Evolutionary conservation across 2,888 invertebrate genomes (phyloP), one percentile per base, ranked within the genome.

Genomic region (Calliphora vomitoria): DNA sequence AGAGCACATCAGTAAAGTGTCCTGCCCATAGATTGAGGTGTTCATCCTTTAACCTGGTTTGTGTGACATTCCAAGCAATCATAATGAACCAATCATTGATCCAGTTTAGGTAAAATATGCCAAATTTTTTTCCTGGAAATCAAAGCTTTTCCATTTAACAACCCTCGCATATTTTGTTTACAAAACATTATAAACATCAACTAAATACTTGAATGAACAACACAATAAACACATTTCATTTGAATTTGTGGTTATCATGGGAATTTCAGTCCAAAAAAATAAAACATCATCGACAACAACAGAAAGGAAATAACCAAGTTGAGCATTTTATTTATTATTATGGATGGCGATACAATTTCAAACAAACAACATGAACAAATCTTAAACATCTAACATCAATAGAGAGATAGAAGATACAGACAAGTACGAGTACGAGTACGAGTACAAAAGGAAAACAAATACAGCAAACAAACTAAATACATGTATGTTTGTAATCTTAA

Each of bases 171-270:
- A 20, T 53, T 10, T 18, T 44, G n/a, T n/a, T 38, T 11, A 4
- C 20, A 20, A 10, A 66, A 78, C 35, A 53, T 47, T 31, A 58
- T 13, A 35, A 62, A 58, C 41, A 53, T 78, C 64, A 78, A 66
- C 31, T 41, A 50, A 15, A 55, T 72, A 74, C 79, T 66, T 64
- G 18, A 74, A 66, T 38, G 15, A 44, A 80, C 74, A 82, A 81
- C 38, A 58, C 41, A 76, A 66, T 58, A 50, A 76, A 47, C n/a
- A 76, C 38, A 74, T 69, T 79, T 79, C 79, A 82, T 79, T 86
- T 79, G 74, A 86, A 82, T 86, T 86, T 86, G 60, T 79, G 53
- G 44, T 74, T 79, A 64, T 75, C 78, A 82, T 82, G 82, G 74
- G 82, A 86, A 64, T 86, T 79, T 58, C 13, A n/a, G 13, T 35